Base-by-base conservation (phyloP, 2,888 invertebrate genomes). In the Colletes collaris region DNA sequence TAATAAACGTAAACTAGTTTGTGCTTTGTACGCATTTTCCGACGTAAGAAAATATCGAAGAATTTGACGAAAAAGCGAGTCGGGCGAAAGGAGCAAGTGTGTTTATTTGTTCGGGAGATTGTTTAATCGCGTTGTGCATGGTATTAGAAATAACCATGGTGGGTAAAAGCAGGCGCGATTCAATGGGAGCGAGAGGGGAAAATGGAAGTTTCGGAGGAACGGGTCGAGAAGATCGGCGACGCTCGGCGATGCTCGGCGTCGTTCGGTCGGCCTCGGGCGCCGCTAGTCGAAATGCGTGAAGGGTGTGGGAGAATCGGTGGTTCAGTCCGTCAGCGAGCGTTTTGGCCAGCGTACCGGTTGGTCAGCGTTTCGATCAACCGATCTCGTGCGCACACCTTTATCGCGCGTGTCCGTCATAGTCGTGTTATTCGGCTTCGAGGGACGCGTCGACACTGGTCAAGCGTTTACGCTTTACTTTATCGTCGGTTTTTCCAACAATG, bases 261-360 rank as follows among this genome's bases (percentile, higher is more conserved):
- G 49, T 66, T 89, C 89, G 88, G 87, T 56, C 80, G 67, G 67
- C 68, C 77, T 86, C 88, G 89, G 87, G 80, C 76, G 84, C 82
- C 81, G 82, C 89, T 81, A 87, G 84, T 84, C 64, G 80, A 59
- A 80, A 79, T 77, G 80, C 81, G 76, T 66, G 66, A 79, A 68
- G 87, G 86, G 88, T 88, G 87, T 86, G 86, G 77, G 87, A 78
- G 78, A 79, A 79, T 82, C 81, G 82, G 71, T 79, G 80, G 79
- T 79, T 89, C 89, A 89, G 90, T 89, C 86, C 82, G 85, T 88
- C 86, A 90, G 76, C 79, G 87, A 84, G 84, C 86, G 85, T 85
- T 83, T 75, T 77, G 69, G 75, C 80, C 79, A 53, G 62, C 76
- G 84, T 63, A 71, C 75, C 60, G 76, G 27, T 10, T 63, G 55